Evolutionary conservation across 1,140 invertebrate genomes (phyloP), one percentile per base, ranked within the genome.

Genomic region (Tetraneura akinire): DNA sequence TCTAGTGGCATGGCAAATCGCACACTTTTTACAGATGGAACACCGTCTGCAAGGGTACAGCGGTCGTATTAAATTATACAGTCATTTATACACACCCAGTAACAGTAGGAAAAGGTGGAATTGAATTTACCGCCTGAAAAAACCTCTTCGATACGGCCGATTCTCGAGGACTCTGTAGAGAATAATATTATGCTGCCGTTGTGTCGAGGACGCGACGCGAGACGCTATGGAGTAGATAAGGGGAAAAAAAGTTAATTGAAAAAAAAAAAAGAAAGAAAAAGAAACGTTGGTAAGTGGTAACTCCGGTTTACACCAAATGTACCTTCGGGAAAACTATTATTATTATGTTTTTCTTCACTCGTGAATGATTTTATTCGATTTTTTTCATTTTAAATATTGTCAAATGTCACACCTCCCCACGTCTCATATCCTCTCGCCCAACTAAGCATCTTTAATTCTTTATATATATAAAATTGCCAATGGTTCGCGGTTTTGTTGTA

Each of bases 201-300:
- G 16, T 57, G n/a, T 8, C 8, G 3, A 37, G 49, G 16, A 51
- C 18, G 49, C 18, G 49, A 51, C 18, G 49, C 49, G 49, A 53
- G 18, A 18, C 0, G 49, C 5, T n/a, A 9, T 8, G 23, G 23
- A 53, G 16, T n/a, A 8, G 57, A 60, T 29, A 23, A 60, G 37
- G 9, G 23, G 29, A 5, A 42, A 47, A 49, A 51, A 71, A 71
- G 68, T 49, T 71, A 71, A 71, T 71, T 71, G 68, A 71, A 71
- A 71, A 71, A 62, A 42, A 55, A 47, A 47, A 70, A 70, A 11
- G 23, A 21, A 49, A n/a, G n/a, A n/a, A n/a, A n/a, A n/a, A n/a
- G n/a, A n/a, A n/a, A n/a, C n/a, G n/a, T n/a, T n/a, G 16, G 23
- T 49, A 71, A 66, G 21, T 51, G 21, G 49, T 49, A 71, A 71